A percentile compares a stretch with the other conserved stretches of the same genome.
These are phyloP conservation scores for Dendrolimus punctatus DNA, from an alignment of 1,140 invertebrate species.

Conservation along the genomic window DNA sequence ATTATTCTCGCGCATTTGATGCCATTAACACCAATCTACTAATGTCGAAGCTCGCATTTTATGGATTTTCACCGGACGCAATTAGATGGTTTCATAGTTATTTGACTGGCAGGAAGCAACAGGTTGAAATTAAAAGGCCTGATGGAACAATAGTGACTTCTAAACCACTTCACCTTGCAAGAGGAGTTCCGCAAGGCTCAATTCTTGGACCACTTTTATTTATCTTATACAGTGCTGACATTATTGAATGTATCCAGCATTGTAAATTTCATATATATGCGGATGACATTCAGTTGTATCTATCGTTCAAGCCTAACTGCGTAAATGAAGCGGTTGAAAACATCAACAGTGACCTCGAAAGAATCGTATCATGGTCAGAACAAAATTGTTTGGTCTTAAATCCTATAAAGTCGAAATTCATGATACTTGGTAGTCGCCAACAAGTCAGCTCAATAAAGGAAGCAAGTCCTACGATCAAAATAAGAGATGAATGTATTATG, in stretches of 20 bases:
- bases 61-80: background rate
- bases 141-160: background rate
- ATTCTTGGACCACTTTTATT: constrained; percentile 4
- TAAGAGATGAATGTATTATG: constrained; percentile 1
- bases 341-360: too few relatives aligned
- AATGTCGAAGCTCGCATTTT: constrained; percentile 1
- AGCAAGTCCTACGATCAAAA: background rate
- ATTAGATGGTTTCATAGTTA: constrained; percentile 5
- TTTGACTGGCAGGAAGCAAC: constrained; percentile 1
- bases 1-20: background rate
- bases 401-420: constrained; percentile 10
- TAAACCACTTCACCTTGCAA: background rate
- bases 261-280: too few relatives aligned
- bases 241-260: background rate
- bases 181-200: background rate
- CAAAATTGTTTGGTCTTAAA: constrained; percentile 5
- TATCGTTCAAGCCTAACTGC: too few relatives aligned
- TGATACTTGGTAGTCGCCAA: constrained; percentile 6
- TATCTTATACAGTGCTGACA: constrained; percentile 5
- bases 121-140: background rate
- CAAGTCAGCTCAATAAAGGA: background rate
- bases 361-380: background rate
- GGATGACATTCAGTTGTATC: too few relatives aligned
- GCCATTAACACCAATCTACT: background rate
- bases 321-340: too few relatives aligned